Percentiles rank a stretch among this genome's conserved stretches.
Evolutionary conservation across 2,797 vertebrate genomes (phyloP).

Genomic region (Myripristis murdjan): DNA sequence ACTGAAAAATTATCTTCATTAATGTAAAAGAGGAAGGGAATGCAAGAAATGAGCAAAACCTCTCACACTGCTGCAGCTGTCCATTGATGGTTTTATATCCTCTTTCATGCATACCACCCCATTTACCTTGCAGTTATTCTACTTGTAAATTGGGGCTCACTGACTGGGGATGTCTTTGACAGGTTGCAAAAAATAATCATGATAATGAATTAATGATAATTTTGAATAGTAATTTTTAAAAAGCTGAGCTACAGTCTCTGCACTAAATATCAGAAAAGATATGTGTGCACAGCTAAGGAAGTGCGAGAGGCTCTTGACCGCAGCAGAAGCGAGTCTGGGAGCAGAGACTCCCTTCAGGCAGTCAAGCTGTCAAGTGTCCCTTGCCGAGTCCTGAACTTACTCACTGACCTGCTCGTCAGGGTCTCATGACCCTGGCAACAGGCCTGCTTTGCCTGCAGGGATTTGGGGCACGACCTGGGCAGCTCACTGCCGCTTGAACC

Average conservation of each 20-base stretch:
- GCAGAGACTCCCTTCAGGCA: conserved; percentile 62
- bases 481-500: conserved; percentile 34
- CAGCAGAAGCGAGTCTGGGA: conserved; percentile 39
- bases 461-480: conserved; percentile 35
- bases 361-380: conserved; percentile 72
- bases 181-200: conserved; percentile 12
- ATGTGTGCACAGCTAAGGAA: conserved; percentile 24
- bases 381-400: conserved; percentile 37
- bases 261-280: conserved; percentile 28
- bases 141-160: too few species aligned
- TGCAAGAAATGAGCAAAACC: too few species aligned
- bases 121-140: too few species aligned
- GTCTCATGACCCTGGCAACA: conserved; percentile 50
- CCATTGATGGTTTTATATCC: too few species aligned
- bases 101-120: too few species aligned
- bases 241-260: conserved; percentile 24
- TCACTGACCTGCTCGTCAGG: conserved; percentile 63
- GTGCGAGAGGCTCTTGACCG: conserved; percentile 23
- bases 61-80: too few species aligned
- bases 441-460: conserved; percentile 29
- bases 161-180: conserved; percentile 22
- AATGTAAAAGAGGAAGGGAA: too few species aligned
- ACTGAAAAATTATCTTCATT: too few species aligned
- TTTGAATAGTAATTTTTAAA: too few species aligned
- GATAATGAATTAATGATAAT: too few species aligned